These are phyloP conservation scores for Pangasius djambal DNA, from an alignment of 2,797 vertebrate species.

Conservation along the genomic window DNA sequence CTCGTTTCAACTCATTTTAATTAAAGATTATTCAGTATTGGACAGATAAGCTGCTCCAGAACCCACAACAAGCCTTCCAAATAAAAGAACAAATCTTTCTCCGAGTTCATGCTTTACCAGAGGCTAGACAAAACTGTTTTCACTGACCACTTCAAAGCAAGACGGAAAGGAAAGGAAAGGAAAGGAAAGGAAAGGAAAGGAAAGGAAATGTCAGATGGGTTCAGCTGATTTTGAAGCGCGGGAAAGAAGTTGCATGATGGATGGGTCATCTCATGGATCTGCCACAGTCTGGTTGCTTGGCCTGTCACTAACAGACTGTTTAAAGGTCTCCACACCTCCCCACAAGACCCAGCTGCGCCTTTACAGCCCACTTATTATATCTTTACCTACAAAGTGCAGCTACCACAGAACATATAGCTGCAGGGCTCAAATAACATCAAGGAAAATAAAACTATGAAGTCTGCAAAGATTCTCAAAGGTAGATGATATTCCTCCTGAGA, in stretches of 20 bases:
- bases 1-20: neutral
- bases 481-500: slow-evolving; percentile 20
- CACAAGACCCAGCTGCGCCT: slow-evolving; percentile 58
- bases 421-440: slow-evolving; percentile 41
- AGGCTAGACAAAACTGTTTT: neutral
- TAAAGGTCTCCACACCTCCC: slow-evolving; percentile 67
- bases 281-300: slow-evolving; percentile 71
- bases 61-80: neutral
- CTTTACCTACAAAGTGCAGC: slow-evolving; percentile 55
- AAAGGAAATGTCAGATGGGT: slow-evolving; percentile 31
- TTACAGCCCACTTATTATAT: slow-evolving; percentile 50
- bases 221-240: slow-evolving; percentile 20
- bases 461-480: slow-evolving; percentile 19
- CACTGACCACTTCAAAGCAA: slow-evolving; percentile 19
- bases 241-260: slow-evolving; percentile 62
- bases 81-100: neutral
- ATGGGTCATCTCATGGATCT: slow-evolving; percentile 70
- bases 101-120: slow-evolving; percentile 3
- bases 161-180: neutral
- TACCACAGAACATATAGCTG: neutral
- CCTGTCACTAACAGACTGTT: slow-evolving; percentile 68
- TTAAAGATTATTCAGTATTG: neutral
- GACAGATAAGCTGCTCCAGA: neutral
- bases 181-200: neutral
- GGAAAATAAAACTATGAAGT: slow-evolving; percentile 44